Conservation (phyloP, 2,113 vertebrate genomes). For the Cephalopholis sonnerati region DNA sequence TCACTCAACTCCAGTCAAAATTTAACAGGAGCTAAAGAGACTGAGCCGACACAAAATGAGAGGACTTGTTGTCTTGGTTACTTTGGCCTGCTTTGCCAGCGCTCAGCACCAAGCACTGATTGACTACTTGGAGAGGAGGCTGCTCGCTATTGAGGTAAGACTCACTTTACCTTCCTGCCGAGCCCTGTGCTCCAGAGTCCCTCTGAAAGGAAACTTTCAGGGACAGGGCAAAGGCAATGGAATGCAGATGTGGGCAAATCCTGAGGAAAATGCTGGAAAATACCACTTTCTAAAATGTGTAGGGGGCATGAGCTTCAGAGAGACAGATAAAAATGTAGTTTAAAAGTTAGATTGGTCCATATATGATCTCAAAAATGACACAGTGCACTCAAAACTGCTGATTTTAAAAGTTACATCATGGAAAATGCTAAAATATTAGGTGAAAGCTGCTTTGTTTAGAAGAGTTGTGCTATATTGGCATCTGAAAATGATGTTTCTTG, state of each 20-base stretch:
- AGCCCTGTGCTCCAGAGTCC: conserved; percentile 70
- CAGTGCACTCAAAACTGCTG: background rate
- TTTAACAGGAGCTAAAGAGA: conserved; percentile 43
- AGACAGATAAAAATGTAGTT: background rate
- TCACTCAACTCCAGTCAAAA: conserved; percentile 43
- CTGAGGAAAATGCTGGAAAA: conserved; percentile 61
- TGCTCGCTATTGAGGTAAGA: conserved; percentile 88
- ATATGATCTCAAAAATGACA: background rate
- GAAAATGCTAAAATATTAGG: background rate
- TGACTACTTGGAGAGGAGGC: conserved; percentile 86
- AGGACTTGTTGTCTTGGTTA: conserved; percentile 75
- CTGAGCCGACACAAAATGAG: conserved; percentile 75
- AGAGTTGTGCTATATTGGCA: background rate
- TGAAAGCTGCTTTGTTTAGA: background rate
- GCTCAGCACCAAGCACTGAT: conserved; percentile 87
- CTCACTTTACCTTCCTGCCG: conserved; percentile 60
- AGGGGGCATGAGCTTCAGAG: background rate
- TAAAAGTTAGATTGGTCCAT: background rate
- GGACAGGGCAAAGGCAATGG: conserved; percentile 66
- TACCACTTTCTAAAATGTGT: conserved; percentile 15
- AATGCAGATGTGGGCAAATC: conserved; percentile 75
- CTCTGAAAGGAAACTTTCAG: conserved; percentile 68
- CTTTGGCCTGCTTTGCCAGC: conserved; percentile 72
- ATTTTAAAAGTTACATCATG: background rate
- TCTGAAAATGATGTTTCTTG: background rate